phyloP scores from a whole-genome alignment of 2,797 vertebrate species.

The Rhynchotus rufescens region DNA sequence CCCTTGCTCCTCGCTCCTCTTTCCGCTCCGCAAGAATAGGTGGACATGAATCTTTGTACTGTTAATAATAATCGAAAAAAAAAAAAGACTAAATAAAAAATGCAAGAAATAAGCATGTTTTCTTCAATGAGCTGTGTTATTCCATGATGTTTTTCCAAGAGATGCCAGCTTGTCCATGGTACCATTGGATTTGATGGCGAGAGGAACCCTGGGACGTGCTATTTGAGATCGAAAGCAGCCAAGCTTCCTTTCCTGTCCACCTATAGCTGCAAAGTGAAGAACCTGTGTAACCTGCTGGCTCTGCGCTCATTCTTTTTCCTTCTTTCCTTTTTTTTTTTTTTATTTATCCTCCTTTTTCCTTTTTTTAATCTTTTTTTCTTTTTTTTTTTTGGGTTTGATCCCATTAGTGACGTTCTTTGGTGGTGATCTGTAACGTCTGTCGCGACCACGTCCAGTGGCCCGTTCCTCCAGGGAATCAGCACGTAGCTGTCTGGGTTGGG shows the following conservation, averaged over 20 bases:
- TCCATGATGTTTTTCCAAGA: constrained; percentile 58
- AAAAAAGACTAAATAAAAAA: not conserved
- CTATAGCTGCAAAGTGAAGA: constrained; percentile 45
- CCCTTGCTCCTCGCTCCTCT: constrained; percentile 56
- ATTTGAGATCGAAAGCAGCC: constrained; percentile 53
- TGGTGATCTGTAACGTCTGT: constrained; percentile 78
- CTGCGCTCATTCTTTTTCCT: constrained; percentile 70
- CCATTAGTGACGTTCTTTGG: constrained; percentile 77
- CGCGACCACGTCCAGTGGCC: constrained; percentile 73
- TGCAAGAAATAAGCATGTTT: constrained; percentile 62
- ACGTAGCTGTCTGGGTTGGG: constrained; percentile 77
- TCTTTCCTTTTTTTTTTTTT: constrained; percentile 41
- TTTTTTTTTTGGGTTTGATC: constrained; percentile 56
- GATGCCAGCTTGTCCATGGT: constrained; percentile 69
- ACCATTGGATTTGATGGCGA: constrained; percentile 72
- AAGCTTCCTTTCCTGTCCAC: constrained; percentile 47
- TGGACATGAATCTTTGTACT: constrained; percentile 68
- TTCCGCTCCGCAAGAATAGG: constrained; percentile 51
- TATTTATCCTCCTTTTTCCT: constrained; percentile 55
- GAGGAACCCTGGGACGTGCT: constrained; percentile 67
- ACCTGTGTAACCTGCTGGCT: constrained; percentile 75
- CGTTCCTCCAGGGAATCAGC: constrained; percentile 78
- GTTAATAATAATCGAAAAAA: not conserved
- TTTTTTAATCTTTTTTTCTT: constrained; percentile 8
- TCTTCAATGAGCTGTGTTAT: constrained; percentile 58